Evolutionary conservation across 1,140 invertebrate genomes (phyloP).

Genomic region (Eciton burchellii): DNA sequence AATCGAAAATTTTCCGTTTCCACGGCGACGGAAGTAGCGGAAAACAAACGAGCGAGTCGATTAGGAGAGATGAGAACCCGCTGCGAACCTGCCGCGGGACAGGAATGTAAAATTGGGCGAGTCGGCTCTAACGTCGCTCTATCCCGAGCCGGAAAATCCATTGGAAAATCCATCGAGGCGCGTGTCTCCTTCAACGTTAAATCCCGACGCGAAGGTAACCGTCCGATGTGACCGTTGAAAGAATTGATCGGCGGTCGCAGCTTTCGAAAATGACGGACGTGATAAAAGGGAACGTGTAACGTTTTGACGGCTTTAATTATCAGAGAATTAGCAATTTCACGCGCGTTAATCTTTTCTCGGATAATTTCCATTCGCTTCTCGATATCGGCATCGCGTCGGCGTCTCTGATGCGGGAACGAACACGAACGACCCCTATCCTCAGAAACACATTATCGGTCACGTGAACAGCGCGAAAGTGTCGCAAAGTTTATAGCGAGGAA

Average conservation of each 20-base stretch:
- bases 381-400: not conserved
- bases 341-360: not conserved
- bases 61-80: too few relatives aligned
- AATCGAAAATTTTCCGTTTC: conserved; percentile 29
- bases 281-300: not conserved
- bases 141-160: too few relatives aligned
- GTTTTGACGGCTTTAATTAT: not conserved
- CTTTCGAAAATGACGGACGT: not conserved
- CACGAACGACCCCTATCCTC: not conserved
- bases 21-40: too few relatives aligned
- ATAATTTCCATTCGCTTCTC: not conserved
- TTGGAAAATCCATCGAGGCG: too few relatives aligned
- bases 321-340: not conserved
- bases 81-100: too few relatives aligned
- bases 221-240: too few relatives aligned
- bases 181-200: too few relatives aligned
- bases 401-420: conserved; percentile 15
- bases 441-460: conserved; percentile 63
- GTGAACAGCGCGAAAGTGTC: conserved; percentile 67
- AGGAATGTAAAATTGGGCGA: too few relatives aligned
- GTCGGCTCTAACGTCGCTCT: too few relatives aligned
- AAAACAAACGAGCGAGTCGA: too few relatives aligned
- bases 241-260: not conserved
- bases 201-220: too few relatives aligned
- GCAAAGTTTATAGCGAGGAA: conserved; percentile 67